Base-by-base conservation (phyloP, 2,113 vertebrate genomes). In the Tapirus terrestris region DNA sequence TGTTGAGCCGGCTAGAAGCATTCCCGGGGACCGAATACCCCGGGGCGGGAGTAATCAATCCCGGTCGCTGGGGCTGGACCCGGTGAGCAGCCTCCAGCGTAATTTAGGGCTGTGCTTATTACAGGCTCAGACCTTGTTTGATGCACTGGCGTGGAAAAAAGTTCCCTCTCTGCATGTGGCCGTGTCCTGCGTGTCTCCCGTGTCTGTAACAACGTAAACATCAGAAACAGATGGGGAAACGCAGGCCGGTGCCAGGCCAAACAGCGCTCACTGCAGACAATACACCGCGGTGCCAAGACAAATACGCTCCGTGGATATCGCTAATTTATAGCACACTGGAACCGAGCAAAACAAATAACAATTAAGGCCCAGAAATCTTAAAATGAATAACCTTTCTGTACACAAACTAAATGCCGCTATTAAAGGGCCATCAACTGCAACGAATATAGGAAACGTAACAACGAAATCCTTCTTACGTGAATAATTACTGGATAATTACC, bases 161-260 rank as follows among this genome's bases (percentile, higher is more conserved):
- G 92, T 88, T 97, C 95, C 97, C 91, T 93, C 97, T 96, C 97
- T 95, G 97, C 97, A 97, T 96, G 97, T 98, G 97, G 96, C 96
- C 83, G 0, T 97, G 95, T 97, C 97, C 96, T 97, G 70, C 98
- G 94, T 91, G 96, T 97, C 96, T 98, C 80, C 92, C 92, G 94
- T 96, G 97, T 97, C 96, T 96, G 98, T 98, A 96, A 98, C 98
- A 98, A 98, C 97, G 83, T 96, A 98, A 98, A 98, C 99, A 99
- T 98, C 98, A 99, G 98, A 98, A 99, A 99, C 99, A 99, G 99
- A 99, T 99, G 99, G 98, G 96, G 97, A 97, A 97, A 98, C 67
- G 93, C 88, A 82, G 96, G 96, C 77, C 13, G 23, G 61, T 91
- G 98, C 99, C 99, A 99, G 99, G 89, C 93, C 98, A 99, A 99